A percentile compares a stretch with the other conserved stretches of the same genome.
Conservation (phyloP, 1,140 invertebrate genomes). For the Trypoxylus dichotomus region DNA sequence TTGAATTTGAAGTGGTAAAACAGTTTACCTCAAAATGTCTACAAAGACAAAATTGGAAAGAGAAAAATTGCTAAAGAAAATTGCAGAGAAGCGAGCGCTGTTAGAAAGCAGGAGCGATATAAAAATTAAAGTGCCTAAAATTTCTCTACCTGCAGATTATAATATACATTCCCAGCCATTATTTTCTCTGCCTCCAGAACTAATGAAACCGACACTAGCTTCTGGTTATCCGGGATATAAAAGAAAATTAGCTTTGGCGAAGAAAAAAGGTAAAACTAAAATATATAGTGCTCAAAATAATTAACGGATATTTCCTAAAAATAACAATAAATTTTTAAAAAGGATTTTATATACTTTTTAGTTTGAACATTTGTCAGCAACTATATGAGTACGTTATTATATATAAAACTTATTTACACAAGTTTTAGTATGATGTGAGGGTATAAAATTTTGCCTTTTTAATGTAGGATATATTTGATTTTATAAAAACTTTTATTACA, state of each 20-base stretch:
- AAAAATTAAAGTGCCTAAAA: constrained; percentile 54
- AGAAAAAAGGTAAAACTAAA: constrained; percentile 43
- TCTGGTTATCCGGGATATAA: constrained; percentile 48
- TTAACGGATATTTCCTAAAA: too few relatives aligned
- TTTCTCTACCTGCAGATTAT: constrained; percentile 55
- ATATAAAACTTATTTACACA: too few relatives aligned
- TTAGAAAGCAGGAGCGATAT: constrained; percentile 48
- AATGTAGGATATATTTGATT: too few relatives aligned
- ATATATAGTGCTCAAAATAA: not conserved
- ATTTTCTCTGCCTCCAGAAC: constrained; percentile 59
- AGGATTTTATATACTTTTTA: too few relatives aligned
- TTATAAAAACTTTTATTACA: too few relatives aligned
- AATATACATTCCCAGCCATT: constrained; percentile 56
- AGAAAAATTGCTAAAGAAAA: constrained; percentile 45
- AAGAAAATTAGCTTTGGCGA: constrained; percentile 44
- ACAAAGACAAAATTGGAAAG: constrained; percentile 54
- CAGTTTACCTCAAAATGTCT: constrained; percentile 47
- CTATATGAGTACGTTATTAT: too few relatives aligned
- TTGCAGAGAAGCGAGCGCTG: constrained; percentile 46
- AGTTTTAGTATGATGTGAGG: too few relatives aligned
- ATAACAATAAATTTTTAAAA: too few relatives aligned
- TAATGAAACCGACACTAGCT: constrained; percentile 53
- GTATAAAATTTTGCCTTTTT: too few relatives aligned
- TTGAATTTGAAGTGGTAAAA: constrained; percentile 45
- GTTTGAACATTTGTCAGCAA: too few relatives aligned